Conservation (phyloP, 2,888 invertebrate species). For the Megaustenia siamemsis region DNA sequence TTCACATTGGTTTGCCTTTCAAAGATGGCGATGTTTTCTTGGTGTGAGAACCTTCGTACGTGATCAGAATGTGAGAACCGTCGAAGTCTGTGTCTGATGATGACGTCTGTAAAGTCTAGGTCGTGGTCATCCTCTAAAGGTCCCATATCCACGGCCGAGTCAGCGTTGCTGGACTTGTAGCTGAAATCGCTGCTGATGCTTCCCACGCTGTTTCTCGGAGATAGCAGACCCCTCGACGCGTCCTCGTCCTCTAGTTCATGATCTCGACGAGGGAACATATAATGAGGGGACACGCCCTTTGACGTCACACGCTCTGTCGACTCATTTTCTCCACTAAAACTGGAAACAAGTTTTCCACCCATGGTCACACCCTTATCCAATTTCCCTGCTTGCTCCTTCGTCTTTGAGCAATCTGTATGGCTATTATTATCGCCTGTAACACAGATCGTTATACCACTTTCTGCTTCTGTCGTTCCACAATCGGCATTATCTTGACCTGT, state of each 20-base stretch:
- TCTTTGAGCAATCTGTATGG: background rate
- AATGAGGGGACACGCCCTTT: constrained; percentile 25
- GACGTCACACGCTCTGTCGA: background rate
- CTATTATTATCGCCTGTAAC: constrained; percentile 12
- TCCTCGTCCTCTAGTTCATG: background rate
- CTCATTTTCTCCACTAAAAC: background rate
- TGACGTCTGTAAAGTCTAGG: constrained; percentile 32
- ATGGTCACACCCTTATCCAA: background rate
- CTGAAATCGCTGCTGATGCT: constrained; percentile 62
- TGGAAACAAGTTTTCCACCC: background rate
- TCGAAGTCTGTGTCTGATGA: background rate
- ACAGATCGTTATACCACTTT: background rate
- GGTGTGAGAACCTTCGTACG: no score
- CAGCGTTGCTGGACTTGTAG: constrained; percentile 69
- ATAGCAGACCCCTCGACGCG: constrained; percentile 13
- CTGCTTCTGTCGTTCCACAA: background rate
- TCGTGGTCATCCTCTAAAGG: constrained; percentile 69
- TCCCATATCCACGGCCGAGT: constrained; percentile 71
- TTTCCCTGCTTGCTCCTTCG: background rate
- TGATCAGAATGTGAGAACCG: background rate
- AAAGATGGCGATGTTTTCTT: background rate
- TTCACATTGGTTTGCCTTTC: background rate
- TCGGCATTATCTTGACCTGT: background rate
- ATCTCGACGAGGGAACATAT: constrained; percentile 31
- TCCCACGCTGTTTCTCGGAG: constrained; percentile 63